Evolutionary conservation across 2,888 invertebrate species (phyloP), one percentile per base, ranked within the genome.

Genomic region (Troilus luridus): DNA sequence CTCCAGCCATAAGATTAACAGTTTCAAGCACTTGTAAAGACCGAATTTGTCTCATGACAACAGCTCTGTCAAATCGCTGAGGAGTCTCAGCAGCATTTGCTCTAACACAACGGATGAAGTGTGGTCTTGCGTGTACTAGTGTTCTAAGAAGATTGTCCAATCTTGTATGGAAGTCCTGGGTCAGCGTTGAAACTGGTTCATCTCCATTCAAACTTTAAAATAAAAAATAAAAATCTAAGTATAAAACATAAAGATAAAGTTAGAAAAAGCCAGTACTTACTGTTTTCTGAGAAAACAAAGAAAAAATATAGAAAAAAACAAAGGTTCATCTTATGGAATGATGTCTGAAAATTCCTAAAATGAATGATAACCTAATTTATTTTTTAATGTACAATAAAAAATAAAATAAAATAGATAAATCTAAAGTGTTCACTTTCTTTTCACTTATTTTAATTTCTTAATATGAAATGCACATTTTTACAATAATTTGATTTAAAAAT

Each of bases 81-180:
- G 97, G 96, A 91, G 96, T 96, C 94, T 98, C 98, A 60, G 96
- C 95, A 54, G 96, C 95, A 94, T 98, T 98, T 94, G 98, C 97
- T 93, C 98, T 96, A 93, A 99, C 96, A 94, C 98, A 99, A 92
- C 98, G 96, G 93, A 99, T 97, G 95, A 99, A 99, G 95, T 98
- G 98, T 21, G 98, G 98, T 90, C 98, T 96, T 90, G 98, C 98
- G 95, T 98, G 98, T 91, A 98, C 98, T 91, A 98, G 95, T 90
- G 98, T 98, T 93, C 98, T 96, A 93, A 99, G 95, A 93, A 99
- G 95, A 95, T 98, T 98, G 95, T 99, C 98, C 92, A 99, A 95
- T 77, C 98, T 96, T 92, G 98, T 98, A 95, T 98, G 98, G 94
- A 99, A 99, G 95, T 99, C 98, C 95, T 98, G 98, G 91, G 98